Percentiles rank a stretch among this genome's conserved stretches.
Conservation (phyloP, 2,113 vertebrate genomes). For the Chascanopsetta lugubris region DNA sequence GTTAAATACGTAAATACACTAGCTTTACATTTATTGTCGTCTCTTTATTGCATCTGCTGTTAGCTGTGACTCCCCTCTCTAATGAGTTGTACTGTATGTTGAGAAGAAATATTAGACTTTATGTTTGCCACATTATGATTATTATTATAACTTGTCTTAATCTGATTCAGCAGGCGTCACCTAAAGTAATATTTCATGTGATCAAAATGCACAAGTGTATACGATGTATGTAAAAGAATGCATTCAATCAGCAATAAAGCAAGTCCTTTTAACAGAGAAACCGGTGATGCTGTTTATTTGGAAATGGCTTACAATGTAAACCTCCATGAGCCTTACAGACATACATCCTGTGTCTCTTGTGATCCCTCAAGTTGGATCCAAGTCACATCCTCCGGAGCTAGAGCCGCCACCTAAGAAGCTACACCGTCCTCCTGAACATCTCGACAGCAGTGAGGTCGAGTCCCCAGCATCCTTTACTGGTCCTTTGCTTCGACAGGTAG, state of each 20-base stretch:
- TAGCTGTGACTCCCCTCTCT: slow-evolving; percentile 42
- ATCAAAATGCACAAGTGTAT: slow-evolving; percentile 54
- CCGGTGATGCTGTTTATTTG: neutral
- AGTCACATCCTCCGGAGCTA: no score
- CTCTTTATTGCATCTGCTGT: slow-evolving; percentile 49
- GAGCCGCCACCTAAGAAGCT: no score
- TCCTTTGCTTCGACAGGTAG: no score
- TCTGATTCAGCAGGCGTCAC: slow-evolving; percentile 48
- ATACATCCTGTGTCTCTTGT: no score
- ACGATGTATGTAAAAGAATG: slow-evolving; percentile 60
- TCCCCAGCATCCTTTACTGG: no score
- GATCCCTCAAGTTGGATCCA: no score
- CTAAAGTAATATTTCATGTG: slow-evolving; percentile 42
- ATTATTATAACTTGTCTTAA: slow-evolving; percentile 62
- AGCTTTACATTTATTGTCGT: slow-evolving; percentile 55
- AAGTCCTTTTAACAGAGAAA: slow-evolving; percentile 54
- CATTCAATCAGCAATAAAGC: slow-evolving; percentile 75
- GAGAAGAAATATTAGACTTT: slow-evolving; percentile 30
- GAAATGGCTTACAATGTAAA: no score
- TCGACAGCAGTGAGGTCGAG: no score
- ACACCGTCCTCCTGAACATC: no score
- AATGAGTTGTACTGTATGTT: slow-evolving; percentile 34
- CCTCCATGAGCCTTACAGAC: slow-evolving; percentile 14
- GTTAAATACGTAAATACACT: slow-evolving; percentile 38
- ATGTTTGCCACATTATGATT: slow-evolving; percentile 54